A percentile compares a stretch with the other conserved stretches of the same genome.
Conservation (phyloP, 2,797 vertebrate species). For the Pagetopsis macropterus region DNA sequence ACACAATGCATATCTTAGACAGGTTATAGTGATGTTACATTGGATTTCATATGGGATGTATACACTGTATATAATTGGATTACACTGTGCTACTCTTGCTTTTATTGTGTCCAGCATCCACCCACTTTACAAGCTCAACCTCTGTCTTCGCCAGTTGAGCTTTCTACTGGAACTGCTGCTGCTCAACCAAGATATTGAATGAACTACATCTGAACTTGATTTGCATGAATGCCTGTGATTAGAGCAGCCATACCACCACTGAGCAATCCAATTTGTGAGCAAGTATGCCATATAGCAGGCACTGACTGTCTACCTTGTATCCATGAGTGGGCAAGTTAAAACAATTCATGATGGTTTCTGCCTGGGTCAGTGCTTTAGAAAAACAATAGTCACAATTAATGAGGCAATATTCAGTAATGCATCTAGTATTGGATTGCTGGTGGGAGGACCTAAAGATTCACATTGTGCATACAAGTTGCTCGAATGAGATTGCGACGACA, state of each 20-base stretch:
- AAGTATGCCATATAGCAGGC: slow-evolving; percentile 18
- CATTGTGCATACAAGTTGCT: neutral
- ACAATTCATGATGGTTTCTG: slow-evolving; percentile 19
- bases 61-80: neutral
- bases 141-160: slow-evolving; percentile 9
- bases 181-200: slow-evolving; percentile 46
- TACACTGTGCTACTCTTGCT: slow-evolving; percentile 1
- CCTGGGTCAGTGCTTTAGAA: neutral
- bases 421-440: no score
- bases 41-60: no score
- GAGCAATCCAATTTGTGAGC: slow-evolving; percentile 48
- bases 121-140: neutral
- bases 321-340: slow-evolving; percentile 33
- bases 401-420: neutral
- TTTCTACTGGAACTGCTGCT: slow-evolving; percentile 22
- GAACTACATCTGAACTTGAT: slow-evolving; percentile 54
- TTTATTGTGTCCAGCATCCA: neutral
- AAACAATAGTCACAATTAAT: slow-evolving; percentile 1
- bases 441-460: neutral
- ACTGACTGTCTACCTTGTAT: slow-evolving; percentile 3
- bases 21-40: no score
- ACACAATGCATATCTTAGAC: no score
- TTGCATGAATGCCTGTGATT: slow-evolving; percentile 52
- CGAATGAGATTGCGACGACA: no score
- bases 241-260: slow-evolving; percentile 21